Conservation (phyloP, 2,113 vertebrate species). For the Python bivittatus region DNA sequence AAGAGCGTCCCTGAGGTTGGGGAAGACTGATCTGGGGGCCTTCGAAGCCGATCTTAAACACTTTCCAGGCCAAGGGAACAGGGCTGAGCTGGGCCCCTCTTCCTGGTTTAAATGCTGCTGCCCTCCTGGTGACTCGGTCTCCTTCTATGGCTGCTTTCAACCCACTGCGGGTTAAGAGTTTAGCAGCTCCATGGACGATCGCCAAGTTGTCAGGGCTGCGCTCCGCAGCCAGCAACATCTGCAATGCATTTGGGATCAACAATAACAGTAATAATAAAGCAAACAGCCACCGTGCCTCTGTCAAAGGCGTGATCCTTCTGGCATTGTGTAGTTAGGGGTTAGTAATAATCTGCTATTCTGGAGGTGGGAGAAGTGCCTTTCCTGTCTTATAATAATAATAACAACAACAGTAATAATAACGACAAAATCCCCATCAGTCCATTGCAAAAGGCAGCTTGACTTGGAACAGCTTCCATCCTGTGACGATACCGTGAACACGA, state of each 20-base stretch:
- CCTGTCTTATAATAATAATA: conserved; percentile 68
- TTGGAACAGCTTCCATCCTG: no score
- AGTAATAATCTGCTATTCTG: conserved; percentile 66
- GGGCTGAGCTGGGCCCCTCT: conserved; percentile 52
- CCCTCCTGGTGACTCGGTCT: conserved; percentile 67
- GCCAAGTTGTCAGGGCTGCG: conserved; percentile 67
- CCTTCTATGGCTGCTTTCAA: conserved; percentile 63
- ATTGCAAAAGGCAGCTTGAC: no score
- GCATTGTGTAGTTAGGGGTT: conserved; percentile 61
- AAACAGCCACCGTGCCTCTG: conserved; percentile 24
- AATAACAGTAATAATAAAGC: conserved; percentile 57
- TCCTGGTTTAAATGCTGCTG: conserved; percentile 40
- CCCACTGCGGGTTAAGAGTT: conserved; percentile 73
- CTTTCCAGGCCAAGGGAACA: conserved; percentile 60
- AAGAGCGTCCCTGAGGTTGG: not conserved
- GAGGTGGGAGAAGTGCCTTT: conserved; percentile 62
- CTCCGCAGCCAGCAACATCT: conserved; percentile 69
- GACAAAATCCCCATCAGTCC: no score
- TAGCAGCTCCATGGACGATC: conserved; percentile 68
- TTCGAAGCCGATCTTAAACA: conserved; percentile 57
- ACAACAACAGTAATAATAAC: no score
- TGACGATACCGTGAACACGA: not conserved
- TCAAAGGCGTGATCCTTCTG: conserved; percentile 68
- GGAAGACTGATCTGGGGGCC: not conserved
- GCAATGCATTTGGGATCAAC: conserved; percentile 72